Percentiles rank a stretch among this genome's conserved stretches.
Conservation (phyloP, 1,140 invertebrate species). For the Lethocerus indicus region DNA sequence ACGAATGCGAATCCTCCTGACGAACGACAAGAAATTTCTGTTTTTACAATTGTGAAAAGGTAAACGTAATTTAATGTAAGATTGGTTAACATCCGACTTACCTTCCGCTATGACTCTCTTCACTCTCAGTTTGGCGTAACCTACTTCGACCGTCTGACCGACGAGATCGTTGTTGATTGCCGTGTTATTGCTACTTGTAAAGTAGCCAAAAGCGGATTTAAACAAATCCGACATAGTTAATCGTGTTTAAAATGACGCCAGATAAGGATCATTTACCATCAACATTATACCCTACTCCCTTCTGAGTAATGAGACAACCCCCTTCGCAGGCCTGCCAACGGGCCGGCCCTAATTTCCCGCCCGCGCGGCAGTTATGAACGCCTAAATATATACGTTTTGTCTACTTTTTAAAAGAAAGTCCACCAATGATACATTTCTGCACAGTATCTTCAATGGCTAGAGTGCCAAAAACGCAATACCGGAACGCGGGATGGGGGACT, state of each 20-base stretch:
- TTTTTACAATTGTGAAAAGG: not conserved
- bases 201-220: constrained; percentile 73
- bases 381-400: too few relatives aligned
- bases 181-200: constrained; percentile 35
- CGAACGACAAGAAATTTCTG: constrained; percentile 22
- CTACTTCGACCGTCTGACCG: constrained; percentile 77
- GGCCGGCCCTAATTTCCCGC: too few relatives aligned
- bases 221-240: constrained; percentile 69
- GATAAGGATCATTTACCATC: not conserved
- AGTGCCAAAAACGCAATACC: too few relatives aligned
- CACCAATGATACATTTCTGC: too few relatives aligned
- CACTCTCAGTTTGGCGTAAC: constrained; percentile 71
- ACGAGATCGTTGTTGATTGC: constrained; percentile 72
- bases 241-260: not conserved
- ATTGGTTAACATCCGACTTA: constrained; percentile 25
- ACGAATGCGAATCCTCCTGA: constrained; percentile 89
- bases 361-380: too few relatives aligned
- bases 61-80: not conserved
- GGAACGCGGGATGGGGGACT: too few relatives aligned
- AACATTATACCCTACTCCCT: too few relatives aligned
- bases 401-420: too few relatives aligned
- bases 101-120: constrained; percentile 88
- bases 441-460: too few relatives aligned
- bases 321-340: too few relatives aligned
- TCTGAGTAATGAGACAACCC: too few relatives aligned